These are phyloP conservation scores for Cinclus cinclus DNA, from an alignment of 2,113 vertebrate genomes.

Conservation along the genomic window DNA sequence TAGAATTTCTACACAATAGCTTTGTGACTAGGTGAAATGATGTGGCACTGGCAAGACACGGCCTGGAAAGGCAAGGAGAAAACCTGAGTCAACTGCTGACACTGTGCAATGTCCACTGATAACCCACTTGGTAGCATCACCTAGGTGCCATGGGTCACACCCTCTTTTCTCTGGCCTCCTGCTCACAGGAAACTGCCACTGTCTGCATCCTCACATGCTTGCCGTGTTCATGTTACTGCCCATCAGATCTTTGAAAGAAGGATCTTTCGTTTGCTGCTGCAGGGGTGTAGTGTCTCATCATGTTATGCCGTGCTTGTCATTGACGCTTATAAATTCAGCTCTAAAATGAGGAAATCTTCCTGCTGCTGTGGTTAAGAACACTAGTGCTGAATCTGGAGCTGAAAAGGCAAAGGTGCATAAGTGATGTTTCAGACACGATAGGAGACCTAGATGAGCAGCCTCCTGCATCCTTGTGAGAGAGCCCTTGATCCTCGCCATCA, in stretches of 20 bases:
- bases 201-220: rapidly evolving
- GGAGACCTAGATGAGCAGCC: background rate
- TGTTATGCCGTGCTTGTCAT: background rate
- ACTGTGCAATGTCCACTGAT: background rate
- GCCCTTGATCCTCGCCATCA: background rate
- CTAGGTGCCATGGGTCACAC: rapidly evolving
- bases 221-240: background rate
- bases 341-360: background rate
- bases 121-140: background rate
- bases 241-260: background rate
- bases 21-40: rapidly evolving
- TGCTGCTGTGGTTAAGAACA: rapidly evolving
- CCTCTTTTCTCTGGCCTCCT: background rate
- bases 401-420: background rate
- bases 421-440: background rate
- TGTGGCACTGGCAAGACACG: background rate
- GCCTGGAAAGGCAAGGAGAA: background rate
- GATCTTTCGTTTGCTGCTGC: background rate
- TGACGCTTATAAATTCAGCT: background rate
- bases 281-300: background rate
- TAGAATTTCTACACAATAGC: background rate
- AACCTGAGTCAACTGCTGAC: background rate
- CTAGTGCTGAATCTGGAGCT: background rate
- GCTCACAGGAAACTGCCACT: background rate
- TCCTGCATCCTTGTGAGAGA: background rate